A percentile compares a stretch with the other conserved stretches of the same genome.
phyloP scores from a whole-genome alignment of 2,113 vertebrate species.

The Sminthopsis crassicaudata region DNA sequence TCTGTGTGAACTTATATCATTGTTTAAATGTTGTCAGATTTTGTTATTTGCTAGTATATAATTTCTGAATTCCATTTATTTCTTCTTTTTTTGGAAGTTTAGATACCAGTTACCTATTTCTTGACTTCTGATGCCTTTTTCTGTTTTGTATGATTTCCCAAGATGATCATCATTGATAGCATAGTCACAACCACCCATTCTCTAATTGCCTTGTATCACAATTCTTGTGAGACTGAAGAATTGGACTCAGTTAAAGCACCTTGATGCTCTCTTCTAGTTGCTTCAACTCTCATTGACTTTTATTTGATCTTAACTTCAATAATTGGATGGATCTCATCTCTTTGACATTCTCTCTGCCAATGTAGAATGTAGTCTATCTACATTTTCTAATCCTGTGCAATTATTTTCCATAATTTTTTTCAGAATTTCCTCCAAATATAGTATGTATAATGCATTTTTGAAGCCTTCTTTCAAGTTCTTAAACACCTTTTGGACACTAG shows the following conservation, averaged over 20 bases:
- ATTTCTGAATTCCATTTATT: background rate
- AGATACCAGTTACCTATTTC: background rate
- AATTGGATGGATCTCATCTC: background rate
- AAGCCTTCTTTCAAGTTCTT: no score
- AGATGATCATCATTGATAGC: background rate
- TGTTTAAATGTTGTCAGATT: background rate
- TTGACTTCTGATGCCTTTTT: background rate
- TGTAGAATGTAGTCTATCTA: background rate
- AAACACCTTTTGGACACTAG: no score
- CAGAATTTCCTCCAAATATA: background rate
- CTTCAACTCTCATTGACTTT: background rate
- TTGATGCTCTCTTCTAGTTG: background rate
- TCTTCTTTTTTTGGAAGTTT: background rate
- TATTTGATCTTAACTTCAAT: background rate
- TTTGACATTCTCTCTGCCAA: background rate
- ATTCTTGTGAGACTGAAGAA: background rate
- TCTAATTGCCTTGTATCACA: background rate
- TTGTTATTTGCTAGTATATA: background rate
- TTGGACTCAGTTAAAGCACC: background rate
- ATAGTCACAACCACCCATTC: background rate
- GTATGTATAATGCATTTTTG: background rate
- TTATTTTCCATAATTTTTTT: background rate
- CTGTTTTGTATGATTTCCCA: background rate
- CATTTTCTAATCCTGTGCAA: background rate
- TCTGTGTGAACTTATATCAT: background rate